Conservation (phyloP, 2,113 vertebrate species). For the Anarrhichthys ocellatus region DNA sequence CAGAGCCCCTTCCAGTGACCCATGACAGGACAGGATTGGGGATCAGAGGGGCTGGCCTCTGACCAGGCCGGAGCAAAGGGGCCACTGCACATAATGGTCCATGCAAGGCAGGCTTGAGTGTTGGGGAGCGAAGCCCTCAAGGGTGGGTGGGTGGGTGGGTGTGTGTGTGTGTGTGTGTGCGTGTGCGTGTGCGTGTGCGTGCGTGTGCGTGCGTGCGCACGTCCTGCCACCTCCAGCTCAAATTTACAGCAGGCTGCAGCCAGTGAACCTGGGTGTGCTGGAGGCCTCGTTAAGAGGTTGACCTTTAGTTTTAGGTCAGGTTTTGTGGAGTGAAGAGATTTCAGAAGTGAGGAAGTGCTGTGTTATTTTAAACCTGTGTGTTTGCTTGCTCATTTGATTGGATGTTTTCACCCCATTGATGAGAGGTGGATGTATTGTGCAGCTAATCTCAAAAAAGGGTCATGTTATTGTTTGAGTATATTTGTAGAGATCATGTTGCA, state of each 20-base stretch:
- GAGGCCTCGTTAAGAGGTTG: constrained; percentile 78
- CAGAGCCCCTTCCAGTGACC: constrained; percentile 90
- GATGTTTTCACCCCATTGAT: constrained; percentile 53
- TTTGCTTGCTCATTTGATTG: constrained; percentile 82
- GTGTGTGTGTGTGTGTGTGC: constrained; percentile 27
- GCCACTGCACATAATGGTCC: constrained; percentile 82
- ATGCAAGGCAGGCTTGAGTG: constrained; percentile 59
- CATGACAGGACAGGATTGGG: constrained; percentile 90
- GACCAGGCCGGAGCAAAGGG: constrained; percentile 78
- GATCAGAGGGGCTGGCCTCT: constrained; percentile 88
- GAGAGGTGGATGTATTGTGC: constrained; percentile 26
- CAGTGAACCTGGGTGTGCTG: constrained; percentile 75
- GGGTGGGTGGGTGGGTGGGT: constrained; percentile 35
- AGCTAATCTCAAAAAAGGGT: constrained; percentile 38
- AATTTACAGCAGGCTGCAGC: constrained; percentile 83
- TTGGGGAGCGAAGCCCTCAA: constrained; percentile 56
- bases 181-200: constrained; percentile 23
- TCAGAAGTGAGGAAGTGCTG: constrained; percentile 74
- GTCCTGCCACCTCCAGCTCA: constrained; percentile 56
- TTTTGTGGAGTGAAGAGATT: constrained; percentile 74
- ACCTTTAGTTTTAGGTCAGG: constrained; percentile 75
- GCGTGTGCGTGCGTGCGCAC: background rate
- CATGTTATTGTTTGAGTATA: background rate
- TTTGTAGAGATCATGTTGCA: constrained; percentile 20
- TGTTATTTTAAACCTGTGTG: constrained; percentile 74